Base-by-base conservation (phyloP, 2,113 vertebrate genomes). In the Proterorhinus semilunaris region DNA sequence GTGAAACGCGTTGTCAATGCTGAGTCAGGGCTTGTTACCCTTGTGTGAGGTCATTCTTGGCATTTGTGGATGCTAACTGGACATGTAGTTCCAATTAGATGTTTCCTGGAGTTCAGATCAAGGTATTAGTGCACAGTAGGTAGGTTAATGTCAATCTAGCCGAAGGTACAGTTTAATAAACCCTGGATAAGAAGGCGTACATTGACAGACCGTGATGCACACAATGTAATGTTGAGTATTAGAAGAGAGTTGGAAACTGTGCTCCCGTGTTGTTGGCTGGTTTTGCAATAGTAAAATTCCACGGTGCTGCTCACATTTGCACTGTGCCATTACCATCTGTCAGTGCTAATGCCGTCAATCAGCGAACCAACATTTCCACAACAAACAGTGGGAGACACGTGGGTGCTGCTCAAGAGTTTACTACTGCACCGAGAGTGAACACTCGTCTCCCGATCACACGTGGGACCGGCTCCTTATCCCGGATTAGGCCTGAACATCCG, bases 301-400 rank as follows among this genome's bases (percentile, higher is more conserved):
- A 10, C 11, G 43, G 59, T 62, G 42, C 59, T 42, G 64, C 45
- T 45, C 1, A 11, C 15, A 69, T 52, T 36, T 65, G 53, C 51
- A 27, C 13, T 13, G 17, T 44, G 55, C 7, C 42, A 49, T 46
- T 17, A 8, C 0, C 69, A 11, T 48, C 17, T 54, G n/a, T 55
- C 47, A 61, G n/a, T 61, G 9, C 0, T 57, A 54, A 48, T 54
- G 71, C 49, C 43, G 27, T 71, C 68, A 62, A 36, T 65, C 62
- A 62, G 42, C 68, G 9, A 21, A 12, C 52, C 47, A 72, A 13
- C 73, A 73, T 76, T 81, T 75, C 50, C 75, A 74, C 62, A 82
- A 86, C 77, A 83, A 85, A 76, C 75, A 80, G 62, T 62, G 57
- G 69, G 75, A 74, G 49, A 66, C 62, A 65, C 17, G 12, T 49